Conservation (phyloP, 2,797 vertebrate species). For the Mus minutoides region DNA sequence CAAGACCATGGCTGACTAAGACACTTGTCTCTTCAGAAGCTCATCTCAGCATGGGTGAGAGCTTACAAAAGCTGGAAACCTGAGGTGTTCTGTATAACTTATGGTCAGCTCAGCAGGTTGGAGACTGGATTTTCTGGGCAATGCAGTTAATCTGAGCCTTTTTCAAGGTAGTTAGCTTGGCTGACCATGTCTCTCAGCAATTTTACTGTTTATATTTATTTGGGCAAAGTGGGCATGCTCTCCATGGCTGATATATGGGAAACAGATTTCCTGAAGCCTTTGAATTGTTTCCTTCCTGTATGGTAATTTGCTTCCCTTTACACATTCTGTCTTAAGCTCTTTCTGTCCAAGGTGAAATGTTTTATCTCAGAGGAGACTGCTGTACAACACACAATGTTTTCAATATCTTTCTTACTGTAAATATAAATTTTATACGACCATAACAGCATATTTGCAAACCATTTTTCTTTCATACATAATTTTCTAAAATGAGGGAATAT, state of each 20-base stretch:
- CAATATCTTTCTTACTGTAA: constrained; percentile 53
- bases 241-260: neutral
- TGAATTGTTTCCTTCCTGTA: neutral
- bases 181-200: neutral
- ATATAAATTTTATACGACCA: constrained; percentile 36
- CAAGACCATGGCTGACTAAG: neutral
- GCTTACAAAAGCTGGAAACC: neutral
- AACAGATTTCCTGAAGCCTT: neutral
- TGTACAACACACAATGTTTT: neutral
- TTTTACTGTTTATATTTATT: neutral
- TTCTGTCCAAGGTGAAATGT: neutral
- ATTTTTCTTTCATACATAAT: constrained; percentile 14
- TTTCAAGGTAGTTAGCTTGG: neutral
- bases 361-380: neutral
- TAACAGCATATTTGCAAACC: constrained; percentile 23
- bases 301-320: neutral
- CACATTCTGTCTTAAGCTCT: neutral
- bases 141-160: neutral
- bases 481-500: constrained; percentile 43
- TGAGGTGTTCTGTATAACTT: neutral
- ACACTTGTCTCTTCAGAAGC: neutral
- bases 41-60: neutral
- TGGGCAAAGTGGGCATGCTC: neutral
- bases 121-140: neutral
- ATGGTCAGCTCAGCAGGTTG: neutral